Conservation (phyloP, 2,797 vertebrate genomes). For the Characodon lateralis region DNA sequence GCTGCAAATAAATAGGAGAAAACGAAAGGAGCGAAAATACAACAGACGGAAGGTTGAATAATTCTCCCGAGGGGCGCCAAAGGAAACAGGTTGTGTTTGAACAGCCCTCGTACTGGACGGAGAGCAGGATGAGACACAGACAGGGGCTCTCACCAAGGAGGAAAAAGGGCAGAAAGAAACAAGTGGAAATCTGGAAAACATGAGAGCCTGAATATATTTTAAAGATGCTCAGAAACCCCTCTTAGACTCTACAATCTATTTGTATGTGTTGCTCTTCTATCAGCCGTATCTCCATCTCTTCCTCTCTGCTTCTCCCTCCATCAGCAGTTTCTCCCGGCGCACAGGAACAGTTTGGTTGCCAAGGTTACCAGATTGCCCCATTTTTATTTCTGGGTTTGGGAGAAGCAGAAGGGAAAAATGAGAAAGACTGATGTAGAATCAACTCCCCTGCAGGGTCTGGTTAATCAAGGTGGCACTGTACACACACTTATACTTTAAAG, state of each 20-base stretch:
- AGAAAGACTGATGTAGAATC: constrained; percentile 73
- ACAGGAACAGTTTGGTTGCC: constrained; percentile 75
- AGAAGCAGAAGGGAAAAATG: constrained; percentile 65
- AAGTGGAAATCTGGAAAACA: constrained; percentile 26
- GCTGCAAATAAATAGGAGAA: constrained; percentile 73
- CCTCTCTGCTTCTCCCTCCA: constrained; percentile 52
- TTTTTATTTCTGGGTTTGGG: constrained; percentile 76
- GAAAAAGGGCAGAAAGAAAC: background rate
- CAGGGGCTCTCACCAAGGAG: constrained; percentile 37
- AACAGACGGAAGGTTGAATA: constrained; percentile 65
- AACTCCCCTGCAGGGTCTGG: constrained; percentile 63
- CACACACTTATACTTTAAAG: constrained; percentile 17
- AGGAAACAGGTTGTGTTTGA: constrained; percentile 82
- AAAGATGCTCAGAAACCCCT: constrained; percentile 32
- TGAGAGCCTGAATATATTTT: constrained; percentile 25
- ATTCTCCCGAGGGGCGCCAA: constrained; percentile 57
- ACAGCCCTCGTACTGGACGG: constrained; percentile 62
- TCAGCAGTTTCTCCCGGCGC: constrained; percentile 66
- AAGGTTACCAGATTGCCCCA: constrained; percentile 79
- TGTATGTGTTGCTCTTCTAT: constrained; percentile 34
- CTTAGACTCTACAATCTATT: constrained; percentile 11
- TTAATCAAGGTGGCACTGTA: constrained; percentile 70
- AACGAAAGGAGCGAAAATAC: constrained; percentile 54
- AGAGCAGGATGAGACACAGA: constrained; percentile 42
- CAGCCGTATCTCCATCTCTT: constrained; percentile 34